Percentiles rank a stretch among this genome's conserved stretches.
Conservation (phyloP, 2,888 invertebrate genomes). For the Apodemia hepburni region DNA sequence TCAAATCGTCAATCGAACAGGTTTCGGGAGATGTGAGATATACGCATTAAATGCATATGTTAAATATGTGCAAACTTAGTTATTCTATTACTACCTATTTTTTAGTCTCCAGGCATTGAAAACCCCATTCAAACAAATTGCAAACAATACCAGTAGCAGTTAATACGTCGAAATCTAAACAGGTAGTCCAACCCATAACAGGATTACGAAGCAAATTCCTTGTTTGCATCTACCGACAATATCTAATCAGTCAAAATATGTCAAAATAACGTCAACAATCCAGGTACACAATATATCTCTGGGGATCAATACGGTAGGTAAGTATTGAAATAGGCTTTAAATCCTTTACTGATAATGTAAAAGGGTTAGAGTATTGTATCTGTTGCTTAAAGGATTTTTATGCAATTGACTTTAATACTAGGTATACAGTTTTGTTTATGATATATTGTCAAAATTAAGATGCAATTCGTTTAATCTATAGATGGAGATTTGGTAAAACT, state of each 20-base stretch:
- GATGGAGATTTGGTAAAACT: too few species aligned
- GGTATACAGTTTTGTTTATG: too few species aligned
- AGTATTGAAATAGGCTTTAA: conserved; percentile 9
- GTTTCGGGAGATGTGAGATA: too few species aligned
- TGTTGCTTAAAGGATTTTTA: too few species aligned
- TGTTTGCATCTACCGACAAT: conserved; percentile 37
- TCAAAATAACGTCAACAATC: conserved; percentile 61
- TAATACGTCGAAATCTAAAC: conserved; percentile 31
- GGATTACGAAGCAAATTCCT: conserved; percentile 56
- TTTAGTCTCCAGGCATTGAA: too few species aligned
- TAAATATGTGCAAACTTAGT: too few species aligned
- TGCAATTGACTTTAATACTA: too few species aligned
- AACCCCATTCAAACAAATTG: conserved; percentile 9
- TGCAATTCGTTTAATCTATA: too few species aligned
- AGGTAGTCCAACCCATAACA: conserved; percentile 50
- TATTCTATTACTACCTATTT: too few species aligned
- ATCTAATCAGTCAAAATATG: conserved; percentile 68
- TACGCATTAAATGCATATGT: too few species aligned
- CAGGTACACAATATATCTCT: conserved; percentile 46
- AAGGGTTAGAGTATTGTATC: neutral
- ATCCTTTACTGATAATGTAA: neutral
- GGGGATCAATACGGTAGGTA: conserved; percentile 34
- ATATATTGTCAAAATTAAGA: too few species aligned
- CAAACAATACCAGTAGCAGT: conserved; percentile 19
- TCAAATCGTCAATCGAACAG: too few species aligned